Base-by-base conservation (phyloP, 2,888 invertebrate species). In the Microplitis manilae region DNA sequence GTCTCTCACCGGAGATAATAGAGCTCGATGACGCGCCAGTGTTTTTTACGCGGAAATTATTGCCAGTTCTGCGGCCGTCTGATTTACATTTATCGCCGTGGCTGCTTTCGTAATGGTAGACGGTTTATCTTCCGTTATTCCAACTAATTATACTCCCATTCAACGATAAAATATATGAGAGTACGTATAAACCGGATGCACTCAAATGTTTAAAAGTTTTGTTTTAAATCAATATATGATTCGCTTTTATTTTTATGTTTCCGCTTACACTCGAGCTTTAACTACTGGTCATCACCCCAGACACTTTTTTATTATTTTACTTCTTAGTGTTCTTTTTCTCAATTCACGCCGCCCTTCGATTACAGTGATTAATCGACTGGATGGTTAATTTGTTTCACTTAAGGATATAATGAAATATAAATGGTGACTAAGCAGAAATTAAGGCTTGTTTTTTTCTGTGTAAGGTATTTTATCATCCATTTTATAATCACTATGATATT, bases 71-170 rank as follows among this genome's bases (percentile, higher is more conserved):
- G 82, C 83, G 86, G 83, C 84, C 83, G 83, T 84, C 88, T 89
- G 88, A 89, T 89, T 89, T 89, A 89, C 88, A 89, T 89, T 89
- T 89, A 89, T 89, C 86, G 86, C 87, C 71, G n/a, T 59, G 17
- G 81, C 82, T 81, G 85, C 84, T 86, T 85, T 84, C 85, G 85
- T 88, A 88, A 88, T 88, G 87, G 87, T 79, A 83, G 84, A 74
- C 86, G 85, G 86, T 88, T 86, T 86, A 87, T 87, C 87, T 87
- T 87, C 87, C 87, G 86, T 88, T 87, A 88, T 87, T 87, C 84
- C 85, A 87, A 88, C 88, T 88, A 89, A 89, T 89, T 88, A 88
- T 87, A 86, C 85, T 85, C 84, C 86, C 87, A 87, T 88, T 83
- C 81, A 41, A 30, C 20, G 85, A 86, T 87, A 86, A 88, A 86